A percentile compares a stretch with the other conserved stretches of the same genome.
Evolutionary conservation across 2,113 vertebrate species (phyloP).

Genomic region (Atrichornis clamosus): DNA sequence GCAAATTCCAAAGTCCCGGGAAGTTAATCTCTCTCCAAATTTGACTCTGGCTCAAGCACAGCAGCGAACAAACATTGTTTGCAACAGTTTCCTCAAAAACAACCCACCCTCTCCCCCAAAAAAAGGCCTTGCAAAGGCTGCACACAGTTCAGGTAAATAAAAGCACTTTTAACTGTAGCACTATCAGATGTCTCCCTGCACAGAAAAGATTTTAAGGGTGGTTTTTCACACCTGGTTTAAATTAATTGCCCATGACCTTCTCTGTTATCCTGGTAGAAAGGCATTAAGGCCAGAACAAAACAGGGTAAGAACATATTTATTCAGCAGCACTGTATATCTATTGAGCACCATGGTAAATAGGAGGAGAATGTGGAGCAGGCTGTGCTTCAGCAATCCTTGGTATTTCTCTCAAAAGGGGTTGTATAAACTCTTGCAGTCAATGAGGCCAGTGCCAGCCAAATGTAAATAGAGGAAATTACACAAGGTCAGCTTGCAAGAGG

Average conservation of each 20-base stretch:
- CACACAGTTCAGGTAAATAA: background rate
- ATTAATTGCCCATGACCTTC: background rate
- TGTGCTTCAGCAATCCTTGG: background rate
- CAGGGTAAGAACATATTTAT: background rate
- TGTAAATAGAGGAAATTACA: constrained; percentile 42
- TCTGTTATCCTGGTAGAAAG: background rate
- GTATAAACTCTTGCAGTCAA: background rate
- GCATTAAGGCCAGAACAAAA: background rate
- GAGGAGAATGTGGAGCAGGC: background rate
- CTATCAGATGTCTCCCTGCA: background rate
- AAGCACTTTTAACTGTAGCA: background rate
- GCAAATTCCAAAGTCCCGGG: background rate
- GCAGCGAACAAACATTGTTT: background rate
- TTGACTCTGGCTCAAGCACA: background rate
- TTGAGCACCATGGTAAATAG: background rate
- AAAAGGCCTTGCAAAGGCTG: background rate
- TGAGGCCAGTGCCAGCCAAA: background rate
- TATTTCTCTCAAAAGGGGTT: background rate
- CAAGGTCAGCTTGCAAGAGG: constrained; percentile 11
- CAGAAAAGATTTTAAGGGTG: background rate
- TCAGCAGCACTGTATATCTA: background rate
- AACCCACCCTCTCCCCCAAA: background rate
- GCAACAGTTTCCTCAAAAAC: constrained; percentile 7
- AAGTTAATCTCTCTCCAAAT: background rate
- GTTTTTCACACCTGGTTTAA: constrained; percentile 4